These are phyloP conservation scores for Acrocephalus scirpaceus DNA, from an alignment of 2,797 vertebrate species.

Conservation along the genomic window DNA sequence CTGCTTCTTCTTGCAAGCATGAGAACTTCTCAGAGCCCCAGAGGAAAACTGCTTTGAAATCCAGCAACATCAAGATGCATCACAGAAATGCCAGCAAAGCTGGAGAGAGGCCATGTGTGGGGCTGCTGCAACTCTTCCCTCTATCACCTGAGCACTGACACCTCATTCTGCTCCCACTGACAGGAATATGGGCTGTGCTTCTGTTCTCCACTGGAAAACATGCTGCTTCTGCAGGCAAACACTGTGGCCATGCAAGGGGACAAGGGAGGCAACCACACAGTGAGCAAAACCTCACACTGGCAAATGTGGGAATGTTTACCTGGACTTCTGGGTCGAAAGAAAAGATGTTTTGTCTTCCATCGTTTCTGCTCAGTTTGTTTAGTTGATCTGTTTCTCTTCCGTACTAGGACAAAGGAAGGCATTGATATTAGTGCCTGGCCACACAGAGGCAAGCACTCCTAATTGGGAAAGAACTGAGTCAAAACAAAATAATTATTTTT, in stretches of 20 bases:
- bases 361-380: constrained; percentile 93
- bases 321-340: constrained; percentile 93
- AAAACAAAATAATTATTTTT: not conserved
- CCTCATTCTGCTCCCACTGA: not conserved
- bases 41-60: not conserved
- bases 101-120: not conserved
- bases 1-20: not conserved
- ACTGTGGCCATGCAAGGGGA: not conserved
- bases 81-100: not conserved
- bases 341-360: constrained; percentile 92
- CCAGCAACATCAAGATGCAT: not conserved
- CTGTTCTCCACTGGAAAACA: not conserved
- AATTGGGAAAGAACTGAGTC: not conserved
- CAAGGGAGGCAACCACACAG: not conserved
- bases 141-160: not conserved
- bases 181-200: not conserved
- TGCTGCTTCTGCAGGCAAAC: not conserved
- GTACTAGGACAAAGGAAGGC: constrained; percentile 80
- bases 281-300: not conserved
- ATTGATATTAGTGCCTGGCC: not conserved
- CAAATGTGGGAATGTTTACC: constrained; percentile 72
- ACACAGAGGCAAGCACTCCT: not conserved
- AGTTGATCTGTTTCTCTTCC: constrained; percentile 94
- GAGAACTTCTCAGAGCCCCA: not conserved
- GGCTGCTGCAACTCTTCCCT: not conserved